Evolutionary conservation across 1,140 invertebrate species (phyloP).

Genomic region (Drosophila kikkawai): DNA sequence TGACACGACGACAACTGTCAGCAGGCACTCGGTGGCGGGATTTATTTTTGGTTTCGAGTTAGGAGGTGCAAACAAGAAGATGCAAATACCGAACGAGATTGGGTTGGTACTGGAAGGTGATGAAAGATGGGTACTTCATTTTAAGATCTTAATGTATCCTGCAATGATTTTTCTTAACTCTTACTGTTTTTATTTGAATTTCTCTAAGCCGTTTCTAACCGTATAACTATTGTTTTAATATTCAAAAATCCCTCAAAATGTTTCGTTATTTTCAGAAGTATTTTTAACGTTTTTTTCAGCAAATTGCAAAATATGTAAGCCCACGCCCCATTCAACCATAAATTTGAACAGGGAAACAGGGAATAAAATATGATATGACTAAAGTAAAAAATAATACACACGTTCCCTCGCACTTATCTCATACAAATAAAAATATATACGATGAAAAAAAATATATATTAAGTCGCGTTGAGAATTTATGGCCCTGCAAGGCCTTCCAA

Average conservation of each 20-base stretch:
- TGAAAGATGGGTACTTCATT: not conserved
- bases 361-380: conserved; percentile 54
- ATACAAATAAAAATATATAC: conserved; percentile 18
- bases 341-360: conserved; percentile 31
- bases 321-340: conserved; percentile 1
- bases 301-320: not conserved
- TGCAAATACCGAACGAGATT: not conserved
- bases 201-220: not conserved
- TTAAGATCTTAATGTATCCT: too few relatives aligned
- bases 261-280: too few relatives aligned
- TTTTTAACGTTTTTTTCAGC: too few relatives aligned
- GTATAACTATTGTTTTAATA: too few relatives aligned
- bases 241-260: too few relatives aligned
- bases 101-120: not conserved
- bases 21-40: conserved; percentile 68
- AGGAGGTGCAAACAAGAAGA: conserved; percentile 12
- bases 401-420: conserved; percentile 15
- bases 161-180: too few relatives aligned
- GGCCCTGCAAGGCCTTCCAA: conserved; percentile 59
- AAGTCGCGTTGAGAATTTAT: conserved; percentile 60
- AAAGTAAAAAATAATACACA: conserved; percentile 7
- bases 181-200: not conserved
- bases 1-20: conserved; percentile 75
- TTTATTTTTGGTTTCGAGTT: conserved; percentile 65
- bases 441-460: conserved; percentile 34